phyloP scores from a whole-genome alignment of 2,888 invertebrate genomes.

The Cryptus armator region DNA sequence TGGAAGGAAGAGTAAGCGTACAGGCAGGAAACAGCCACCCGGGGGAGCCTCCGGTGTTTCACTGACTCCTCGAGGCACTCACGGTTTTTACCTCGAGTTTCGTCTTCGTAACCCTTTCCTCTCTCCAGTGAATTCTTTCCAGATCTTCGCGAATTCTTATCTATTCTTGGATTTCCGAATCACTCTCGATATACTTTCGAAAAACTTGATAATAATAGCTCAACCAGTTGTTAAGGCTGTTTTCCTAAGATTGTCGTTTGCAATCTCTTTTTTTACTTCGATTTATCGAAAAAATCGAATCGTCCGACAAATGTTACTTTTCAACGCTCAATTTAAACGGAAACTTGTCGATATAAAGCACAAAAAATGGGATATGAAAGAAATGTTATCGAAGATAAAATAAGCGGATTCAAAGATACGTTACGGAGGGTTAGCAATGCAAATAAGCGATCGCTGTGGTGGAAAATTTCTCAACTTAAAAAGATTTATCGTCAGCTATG shows the following conservation, averaged over 20 bases:
- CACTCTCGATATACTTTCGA: not conserved
- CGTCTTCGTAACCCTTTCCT: constrained; percentile 38
- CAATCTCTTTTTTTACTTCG: not conserved
- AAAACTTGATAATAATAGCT: not conserved
- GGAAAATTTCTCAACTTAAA: not conserved
- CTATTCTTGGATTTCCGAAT: not conserved
- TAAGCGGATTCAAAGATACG: not conserved
- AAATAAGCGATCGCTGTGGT: not conserved
- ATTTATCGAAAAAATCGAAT: not conserved
- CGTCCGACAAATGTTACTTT: not conserved
- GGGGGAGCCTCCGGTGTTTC: constrained; percentile 55
- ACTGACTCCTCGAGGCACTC: constrained; percentile 33
- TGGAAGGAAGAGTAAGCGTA: not conserved
- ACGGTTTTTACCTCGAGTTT: constrained; percentile 19
- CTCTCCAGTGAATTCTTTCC: not conserved
- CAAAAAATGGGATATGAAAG: not conserved
- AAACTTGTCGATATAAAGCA: not conserved
- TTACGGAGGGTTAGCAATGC: not conserved
- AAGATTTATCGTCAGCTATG: not conserved
- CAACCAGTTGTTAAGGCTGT: too few relatives aligned
- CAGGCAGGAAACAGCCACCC: constrained; percentile 46
- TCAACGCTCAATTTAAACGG: not conserved
- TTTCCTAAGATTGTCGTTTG: not conserved
- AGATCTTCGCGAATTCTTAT: not conserved
- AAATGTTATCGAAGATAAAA: not conserved